Evolutionary conservation across 2,113 vertebrate species (phyloP), one percentile per base, ranked within the genome.

Genomic region (human): DNA sequence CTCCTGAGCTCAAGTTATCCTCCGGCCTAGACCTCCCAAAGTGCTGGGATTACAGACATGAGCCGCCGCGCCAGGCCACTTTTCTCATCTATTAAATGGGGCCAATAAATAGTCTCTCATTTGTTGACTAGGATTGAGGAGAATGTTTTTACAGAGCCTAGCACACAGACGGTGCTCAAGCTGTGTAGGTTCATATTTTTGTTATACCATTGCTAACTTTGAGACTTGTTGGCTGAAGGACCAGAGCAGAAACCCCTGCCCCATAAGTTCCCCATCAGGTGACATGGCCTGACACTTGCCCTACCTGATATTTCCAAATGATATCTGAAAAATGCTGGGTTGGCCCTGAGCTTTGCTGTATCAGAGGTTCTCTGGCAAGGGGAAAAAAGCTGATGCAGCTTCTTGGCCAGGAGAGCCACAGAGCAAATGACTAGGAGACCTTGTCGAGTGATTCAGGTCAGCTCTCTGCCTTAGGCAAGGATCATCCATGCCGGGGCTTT

Each of bases 311-410:
- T 61, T 72, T 50, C 55, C 52, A 82, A 81, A 82, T 52, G 64
- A 85, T 18, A 82, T 43, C 92, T 93, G 75, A 81, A 96, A 96
- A 89, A 76, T 93, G 81, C 92, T 94, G 45, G 80, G 32, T 27
- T 87, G 95, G 91, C 94, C 92, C 75, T 73, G 52, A 89, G 55
- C 83, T 94, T 43, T 93, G 82, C 97, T 95, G 43, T 30, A 61
- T 89, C 93, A 94, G 68, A 97, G 76, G 30, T 73, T 96, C 92
- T 61, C 91, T 18, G 45, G 76, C 61, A 86, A 30, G 70, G 57
- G 22, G 30, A 95, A 61, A 95, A 92, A 93, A 87, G 93, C 90
- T 97, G 93, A 97, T 66, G 57, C 55, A 70, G 90, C 96, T 97
- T 89, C 73, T 82, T 59, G 48, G 88, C 76, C 70, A 83, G 76